Evolutionary conservation across 2,113 vertebrate species (phyloP).

Genomic region (Diadophis punctatus): DNA sequence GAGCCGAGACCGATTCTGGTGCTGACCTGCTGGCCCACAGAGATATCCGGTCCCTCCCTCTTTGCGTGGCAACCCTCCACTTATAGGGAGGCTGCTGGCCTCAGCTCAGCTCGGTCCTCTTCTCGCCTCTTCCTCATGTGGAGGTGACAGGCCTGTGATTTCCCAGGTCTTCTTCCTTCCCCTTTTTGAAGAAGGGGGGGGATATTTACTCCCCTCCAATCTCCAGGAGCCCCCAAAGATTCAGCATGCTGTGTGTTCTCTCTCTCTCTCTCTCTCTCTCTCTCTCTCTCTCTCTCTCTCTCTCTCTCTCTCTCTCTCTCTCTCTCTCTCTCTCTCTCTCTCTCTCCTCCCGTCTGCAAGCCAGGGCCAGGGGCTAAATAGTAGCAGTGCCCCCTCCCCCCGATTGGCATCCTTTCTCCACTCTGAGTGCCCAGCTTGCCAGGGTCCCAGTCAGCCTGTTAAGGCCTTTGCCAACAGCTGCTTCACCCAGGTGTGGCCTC

Average conservation of each 20-base stretch:
- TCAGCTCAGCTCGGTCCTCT: neutral
- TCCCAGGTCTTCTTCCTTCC: neutral
- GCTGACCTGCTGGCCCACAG: neutral
- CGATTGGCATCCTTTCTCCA: neutral
- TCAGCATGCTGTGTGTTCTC: neutral
- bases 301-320: neutral
- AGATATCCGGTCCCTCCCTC: neutral
- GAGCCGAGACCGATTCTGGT: too few relatives aligned
- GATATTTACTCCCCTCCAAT: neutral
- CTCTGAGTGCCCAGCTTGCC: neutral
- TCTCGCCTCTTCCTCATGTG: too few relatives aligned
- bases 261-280: neutral
- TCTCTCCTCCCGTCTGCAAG: neutral
- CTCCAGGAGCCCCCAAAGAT: neutral
- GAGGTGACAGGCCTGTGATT: neutral
- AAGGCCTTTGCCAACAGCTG: neutral
- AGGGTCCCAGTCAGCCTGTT: neutral
- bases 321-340: neutral
- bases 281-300: neutral
- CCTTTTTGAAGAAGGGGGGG: too few relatives aligned
- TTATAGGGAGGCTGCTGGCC: rapidly evolving
- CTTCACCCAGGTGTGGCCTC: neutral
- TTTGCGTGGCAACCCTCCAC: neutral
- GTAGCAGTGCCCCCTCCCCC: neutral
- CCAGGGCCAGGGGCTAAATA: neutral